phyloP scores from a whole-genome alignment of 2,888 invertebrate species.

The Synergus laeviventris region DNA sequence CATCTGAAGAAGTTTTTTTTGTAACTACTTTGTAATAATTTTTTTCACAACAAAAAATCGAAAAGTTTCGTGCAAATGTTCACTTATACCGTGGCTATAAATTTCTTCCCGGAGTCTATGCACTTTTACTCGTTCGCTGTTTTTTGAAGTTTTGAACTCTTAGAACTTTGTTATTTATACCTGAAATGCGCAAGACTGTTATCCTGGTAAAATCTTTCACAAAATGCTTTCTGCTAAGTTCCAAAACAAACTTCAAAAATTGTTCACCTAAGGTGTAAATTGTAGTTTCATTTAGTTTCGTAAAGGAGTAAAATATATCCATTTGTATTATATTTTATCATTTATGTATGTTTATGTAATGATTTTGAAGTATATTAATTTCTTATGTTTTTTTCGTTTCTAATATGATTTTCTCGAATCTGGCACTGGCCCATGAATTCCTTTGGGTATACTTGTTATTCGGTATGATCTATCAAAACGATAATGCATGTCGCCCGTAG shows the following conservation, averaged over 20 bases:
- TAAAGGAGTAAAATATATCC: background rate
- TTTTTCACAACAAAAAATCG: conserved; percentile 9
- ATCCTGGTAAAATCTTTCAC: conserved; percentile 25
- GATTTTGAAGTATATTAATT: conserved; percentile 3
- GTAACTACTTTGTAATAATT: no score
- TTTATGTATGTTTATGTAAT: background rate
- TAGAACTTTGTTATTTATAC: conserved; percentile 74
- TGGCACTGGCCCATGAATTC: conserved; percentile 42
- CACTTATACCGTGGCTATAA: conserved; percentile 59
- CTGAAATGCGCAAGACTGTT: conserved; percentile 63
- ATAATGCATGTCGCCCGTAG: conserved; percentile 53
- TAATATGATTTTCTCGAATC: conserved; percentile 54
- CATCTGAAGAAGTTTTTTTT: no score
- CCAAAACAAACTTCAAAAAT: conserved; percentile 22
- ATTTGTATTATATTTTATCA: background rate
- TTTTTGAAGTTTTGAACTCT: conserved; percentile 68
- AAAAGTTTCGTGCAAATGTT: conserved; percentile 28
- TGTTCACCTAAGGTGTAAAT: conserved; percentile 7
- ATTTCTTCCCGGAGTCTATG: conserved; percentile 60
- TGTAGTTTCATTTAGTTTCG: background rate
- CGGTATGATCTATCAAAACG: conserved; percentile 50
- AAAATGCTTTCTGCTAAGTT: background rate
- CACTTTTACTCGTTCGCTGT: conserved; percentile 59
- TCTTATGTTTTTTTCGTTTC: conserved; percentile 48
- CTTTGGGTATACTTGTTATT: conserved; percentile 48